Percentiles rank a stretch among this genome's conserved stretches.
phyloP scores from a whole-genome alignment of 2,797 vertebrate genomes.

The Melopsittacus undulatus region DNA sequence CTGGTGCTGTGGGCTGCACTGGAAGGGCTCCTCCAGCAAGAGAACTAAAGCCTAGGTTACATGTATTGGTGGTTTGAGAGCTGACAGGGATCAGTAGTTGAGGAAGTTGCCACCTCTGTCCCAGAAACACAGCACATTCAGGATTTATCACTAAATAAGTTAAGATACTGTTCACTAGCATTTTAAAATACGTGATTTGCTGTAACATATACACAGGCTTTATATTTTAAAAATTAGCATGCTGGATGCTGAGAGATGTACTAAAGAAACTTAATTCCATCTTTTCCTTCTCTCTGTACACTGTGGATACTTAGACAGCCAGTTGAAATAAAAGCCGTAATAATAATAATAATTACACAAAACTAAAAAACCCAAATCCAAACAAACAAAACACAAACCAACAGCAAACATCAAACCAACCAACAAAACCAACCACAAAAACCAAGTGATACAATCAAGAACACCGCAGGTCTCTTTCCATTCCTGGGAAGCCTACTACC shows the following conservation, averaged over 20 bases:
- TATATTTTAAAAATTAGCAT: background rate
- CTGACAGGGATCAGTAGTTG: background rate
- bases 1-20: background rate
- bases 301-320: background rate
- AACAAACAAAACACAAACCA: background rate
- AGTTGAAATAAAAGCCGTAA: background rate
- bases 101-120: background rate
- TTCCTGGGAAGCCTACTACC: background rate
- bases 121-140: background rate
- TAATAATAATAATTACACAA: background rate
- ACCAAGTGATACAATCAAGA: accelerated
- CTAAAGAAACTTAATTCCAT: background rate
- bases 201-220: background rate
- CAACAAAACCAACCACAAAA: background rate
- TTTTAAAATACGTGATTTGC: accelerated
- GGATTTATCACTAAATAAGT: background rate
- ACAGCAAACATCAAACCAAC: background rate
- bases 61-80: background rate
- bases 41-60: background rate
- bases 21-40: background rate
- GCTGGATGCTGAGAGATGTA: background rate
- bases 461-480: background rate
- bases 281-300: background rate
- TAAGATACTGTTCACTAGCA: background rate
- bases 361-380: background rate